Evolutionary conservation across 2,797 vertebrate genomes (phyloP).

Genomic region (Arnoldichthys spilopterus): DNA sequence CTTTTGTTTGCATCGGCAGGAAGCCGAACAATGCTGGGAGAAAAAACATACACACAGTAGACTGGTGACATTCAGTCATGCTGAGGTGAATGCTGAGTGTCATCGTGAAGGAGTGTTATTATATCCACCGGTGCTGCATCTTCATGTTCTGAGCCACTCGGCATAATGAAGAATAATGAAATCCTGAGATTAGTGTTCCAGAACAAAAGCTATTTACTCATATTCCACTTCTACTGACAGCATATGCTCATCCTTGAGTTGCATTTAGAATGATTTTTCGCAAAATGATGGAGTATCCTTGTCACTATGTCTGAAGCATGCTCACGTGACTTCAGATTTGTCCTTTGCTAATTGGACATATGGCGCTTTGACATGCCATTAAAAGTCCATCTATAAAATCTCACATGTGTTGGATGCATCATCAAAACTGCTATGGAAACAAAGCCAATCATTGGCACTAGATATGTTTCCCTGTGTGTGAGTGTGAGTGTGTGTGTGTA

Average conservation of each 20-base stretch:
- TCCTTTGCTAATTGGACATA: slow-evolving; percentile 18
- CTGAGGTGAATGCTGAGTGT: background rate
- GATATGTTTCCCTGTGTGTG: background rate
- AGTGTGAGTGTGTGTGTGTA: background rate
- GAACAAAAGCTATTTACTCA: slow-evolving; percentile 20
- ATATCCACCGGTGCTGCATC: background rate
- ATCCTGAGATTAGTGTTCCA: background rate
- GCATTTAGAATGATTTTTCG: background rate
- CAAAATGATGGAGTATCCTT: slow-evolving; percentile 1
- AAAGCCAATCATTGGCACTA: background rate
- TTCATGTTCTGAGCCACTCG: background rate
- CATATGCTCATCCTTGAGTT: slow-evolving; percentile 8
- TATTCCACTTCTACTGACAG: background rate
- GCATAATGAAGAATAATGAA: slow-evolving; percentile 17
- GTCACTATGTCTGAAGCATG: background rate
- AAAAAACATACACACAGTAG: background rate
- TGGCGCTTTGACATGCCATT: slow-evolving; percentile 10
- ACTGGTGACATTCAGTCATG: background rate
- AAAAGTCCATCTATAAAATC: background rate
- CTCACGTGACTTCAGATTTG: background rate
- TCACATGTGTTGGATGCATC: background rate
- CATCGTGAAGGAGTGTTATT: background rate
- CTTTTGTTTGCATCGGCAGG: background rate
- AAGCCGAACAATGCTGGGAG: background rate
- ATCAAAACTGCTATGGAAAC: background rate